Percentiles rank a stretch among this genome's conserved stretches.
These are phyloP conservation scores for Himantopus leucocephalus DNA, from an alignment of 2,113 vertebrate species.

Conservation along the genomic window DNA sequence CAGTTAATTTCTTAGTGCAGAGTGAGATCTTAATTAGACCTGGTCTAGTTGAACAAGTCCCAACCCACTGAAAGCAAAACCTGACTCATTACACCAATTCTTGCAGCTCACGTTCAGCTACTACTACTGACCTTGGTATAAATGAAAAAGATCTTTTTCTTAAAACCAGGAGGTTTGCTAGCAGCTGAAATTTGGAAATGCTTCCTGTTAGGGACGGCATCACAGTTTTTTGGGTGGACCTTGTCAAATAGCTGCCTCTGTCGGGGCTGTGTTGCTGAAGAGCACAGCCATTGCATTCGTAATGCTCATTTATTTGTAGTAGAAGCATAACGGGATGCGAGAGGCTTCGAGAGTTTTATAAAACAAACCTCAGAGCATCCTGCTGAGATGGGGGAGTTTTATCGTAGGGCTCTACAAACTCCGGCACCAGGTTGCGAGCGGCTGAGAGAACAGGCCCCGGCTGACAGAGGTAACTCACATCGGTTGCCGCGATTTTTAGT, in stretches of 20 bases:
- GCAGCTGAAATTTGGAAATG: not conserved
- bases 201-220: rapidly evolving
- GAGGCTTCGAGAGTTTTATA: not conserved
- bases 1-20: not conserved
- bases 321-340: rapidly evolving
- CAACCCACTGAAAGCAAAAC: not conserved
- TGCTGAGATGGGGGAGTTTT: not conserved
- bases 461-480: not conserved
- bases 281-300: not conserved
- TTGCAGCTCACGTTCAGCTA: not conserved
- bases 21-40: not conserved
- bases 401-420: not conserved
- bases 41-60: not conserved
- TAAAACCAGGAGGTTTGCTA: not conserved
- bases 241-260: not conserved
- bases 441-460: not conserved
- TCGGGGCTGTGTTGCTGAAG: not conserved
- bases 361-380: not conserved
- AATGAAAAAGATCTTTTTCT: not conserved
- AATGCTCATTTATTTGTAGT: not conserved
- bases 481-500: not conserved
- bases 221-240: not conserved
- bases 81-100: not conserved
- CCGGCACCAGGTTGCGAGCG: rapidly evolving
- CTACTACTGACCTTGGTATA: not conserved